Percentiles rank a stretch among this genome's conserved stretches.
Conservation (phyloP, 2,113 vertebrate genomes). For the Sinocyclocheilus grahami region DNA sequence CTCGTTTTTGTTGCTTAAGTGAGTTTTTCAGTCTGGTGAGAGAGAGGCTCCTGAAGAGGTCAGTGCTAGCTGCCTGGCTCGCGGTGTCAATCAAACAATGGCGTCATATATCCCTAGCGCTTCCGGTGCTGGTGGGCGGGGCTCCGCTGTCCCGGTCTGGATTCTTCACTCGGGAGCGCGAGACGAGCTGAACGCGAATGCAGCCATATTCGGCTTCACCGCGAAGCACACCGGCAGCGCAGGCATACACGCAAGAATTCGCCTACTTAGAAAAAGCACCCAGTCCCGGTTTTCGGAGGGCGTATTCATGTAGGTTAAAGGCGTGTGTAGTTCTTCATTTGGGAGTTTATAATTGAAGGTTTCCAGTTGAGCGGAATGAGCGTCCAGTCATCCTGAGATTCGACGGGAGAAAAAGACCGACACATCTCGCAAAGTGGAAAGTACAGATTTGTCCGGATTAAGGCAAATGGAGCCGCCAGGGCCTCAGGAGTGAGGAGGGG, state of each 20-base stretch:
- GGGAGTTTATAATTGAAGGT: not conserved
- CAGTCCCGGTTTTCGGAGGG: constrained; percentile 10
- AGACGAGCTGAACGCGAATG: constrained; percentile 57
- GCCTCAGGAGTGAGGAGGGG: constrained; percentile 55
- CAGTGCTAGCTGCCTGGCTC: constrained; percentile 63
- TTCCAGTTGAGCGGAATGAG: constrained; percentile 56
- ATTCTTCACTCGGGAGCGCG: constrained; percentile 57
- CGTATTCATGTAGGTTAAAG: not conserved
- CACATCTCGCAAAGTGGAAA: constrained; percentile 63
- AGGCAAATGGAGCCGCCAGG: constrained; percentile 63
- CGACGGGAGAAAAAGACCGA: constrained; percentile 63
- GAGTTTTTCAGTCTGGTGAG: not conserved
- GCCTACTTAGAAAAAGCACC: constrained; percentile 33
- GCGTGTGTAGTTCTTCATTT: constrained; percentile 2
- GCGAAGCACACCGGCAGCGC: constrained; percentile 49
- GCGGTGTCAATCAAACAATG: constrained; percentile 68
- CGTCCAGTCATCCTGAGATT: constrained; percentile 61
- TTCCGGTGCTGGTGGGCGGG: constrained; percentile 75
- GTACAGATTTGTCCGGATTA: constrained; percentile 72
- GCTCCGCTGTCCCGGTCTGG: constrained; percentile 62
- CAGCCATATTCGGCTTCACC: constrained; percentile 64
- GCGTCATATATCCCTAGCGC: constrained; percentile 70
- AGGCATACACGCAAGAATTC: constrained; percentile 33
- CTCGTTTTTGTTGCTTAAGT: not conserved
- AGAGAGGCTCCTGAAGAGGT: constrained; percentile 55